These are phyloP conservation scores for Frieseomelitta varia DNA, from an alignment of 1,140 invertebrate genomes.

Conservation along the genomic window DNA sequence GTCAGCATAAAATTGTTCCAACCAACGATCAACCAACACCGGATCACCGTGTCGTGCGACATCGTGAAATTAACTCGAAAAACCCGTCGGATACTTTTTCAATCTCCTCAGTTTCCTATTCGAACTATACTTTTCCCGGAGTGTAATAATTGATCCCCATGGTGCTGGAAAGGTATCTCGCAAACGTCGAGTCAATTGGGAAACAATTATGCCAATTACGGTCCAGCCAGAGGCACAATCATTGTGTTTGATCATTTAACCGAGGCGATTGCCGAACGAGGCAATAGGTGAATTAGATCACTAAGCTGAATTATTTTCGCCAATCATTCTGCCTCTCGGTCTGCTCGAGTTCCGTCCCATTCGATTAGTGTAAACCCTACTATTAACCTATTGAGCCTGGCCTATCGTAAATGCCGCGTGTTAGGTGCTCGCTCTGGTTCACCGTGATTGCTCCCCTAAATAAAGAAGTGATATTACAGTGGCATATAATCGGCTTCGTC, in stretches of 20 bases:
- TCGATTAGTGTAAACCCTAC: slow-evolving; percentile 47
- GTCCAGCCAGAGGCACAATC: slow-evolving; percentile 26
- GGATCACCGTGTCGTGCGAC: not conserved
- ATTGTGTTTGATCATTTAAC: slow-evolving; percentile 38
- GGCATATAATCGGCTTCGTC: not conserved
- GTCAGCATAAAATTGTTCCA: slow-evolving; percentile 7
- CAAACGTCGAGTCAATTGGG: not conserved
- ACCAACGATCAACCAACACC: not conserved
- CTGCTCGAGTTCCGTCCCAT: slow-evolving; percentile 44
- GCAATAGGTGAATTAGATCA: slow-evolving; percentile 54
- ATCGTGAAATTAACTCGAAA: too few species aligned
- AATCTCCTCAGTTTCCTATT: too few species aligned
- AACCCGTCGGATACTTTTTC: too few species aligned
- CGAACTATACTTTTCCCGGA: too few species aligned
- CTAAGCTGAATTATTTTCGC: slow-evolving; percentile 53
- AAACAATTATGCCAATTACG: slow-evolving; percentile 35
- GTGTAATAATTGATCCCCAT: not conserved
- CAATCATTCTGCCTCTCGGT: slow-evolving; percentile 35
- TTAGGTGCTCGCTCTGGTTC: slow-evolving; percentile 24
- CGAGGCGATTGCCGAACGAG: slow-evolving; percentile 28
- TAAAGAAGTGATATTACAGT: not conserved
- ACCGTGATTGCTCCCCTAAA: slow-evolving; percentile 10
- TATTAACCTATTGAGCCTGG: slow-evolving; percentile 51
- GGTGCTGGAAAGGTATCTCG: not conserved
- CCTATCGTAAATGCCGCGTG: slow-evolving; percentile 30